Percentiles rank a stretch among this genome's conserved stretches.
These are phyloP conservation scores for Trichosurus vulpecula DNA, from an alignment of 2,797 vertebrate species.

Conservation along the genomic window DNA sequence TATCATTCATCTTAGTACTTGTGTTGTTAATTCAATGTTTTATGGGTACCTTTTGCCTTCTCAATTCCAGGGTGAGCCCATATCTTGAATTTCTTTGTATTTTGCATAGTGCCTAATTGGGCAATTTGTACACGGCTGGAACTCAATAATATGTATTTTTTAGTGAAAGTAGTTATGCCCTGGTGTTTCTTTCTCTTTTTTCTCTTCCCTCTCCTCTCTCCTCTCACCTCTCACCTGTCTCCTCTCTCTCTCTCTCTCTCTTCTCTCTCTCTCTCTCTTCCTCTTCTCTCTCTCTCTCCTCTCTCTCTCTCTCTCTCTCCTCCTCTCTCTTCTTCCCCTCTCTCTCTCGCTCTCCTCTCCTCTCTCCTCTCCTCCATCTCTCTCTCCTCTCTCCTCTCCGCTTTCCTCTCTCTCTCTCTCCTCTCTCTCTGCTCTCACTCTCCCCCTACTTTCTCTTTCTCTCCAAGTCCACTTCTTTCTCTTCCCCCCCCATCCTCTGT, in stretches of 20 bases:
- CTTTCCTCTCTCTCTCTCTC: background rate
- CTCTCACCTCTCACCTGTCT: background rate
- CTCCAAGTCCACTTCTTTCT: too few relatives aligned
- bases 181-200: background rate
- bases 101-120: background rate
- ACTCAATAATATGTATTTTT: background rate
- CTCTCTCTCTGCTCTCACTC: background rate
- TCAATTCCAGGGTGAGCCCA: background rate
- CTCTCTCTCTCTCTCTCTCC: background rate
- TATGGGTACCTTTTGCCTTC: background rate
- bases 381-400: too few relatives aligned
- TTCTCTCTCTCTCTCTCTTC: too few relatives aligned
- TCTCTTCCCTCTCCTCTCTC: too few relatives aligned
- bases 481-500: too few relatives aligned
- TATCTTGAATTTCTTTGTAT: background rate
- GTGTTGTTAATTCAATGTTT: background rate
- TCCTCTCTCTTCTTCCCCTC: background rate
- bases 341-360: background rate
- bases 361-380: too few relatives aligned
- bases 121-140: background rate
- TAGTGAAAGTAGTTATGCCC: conserved; percentile 26
- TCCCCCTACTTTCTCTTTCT: too few relatives aligned
- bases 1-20: conserved; percentile 32
- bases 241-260: background rate
- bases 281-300: background rate